Conservation (phyloP, 2,888 invertebrate species). For the Ditylenchus weischeri region DNA sequence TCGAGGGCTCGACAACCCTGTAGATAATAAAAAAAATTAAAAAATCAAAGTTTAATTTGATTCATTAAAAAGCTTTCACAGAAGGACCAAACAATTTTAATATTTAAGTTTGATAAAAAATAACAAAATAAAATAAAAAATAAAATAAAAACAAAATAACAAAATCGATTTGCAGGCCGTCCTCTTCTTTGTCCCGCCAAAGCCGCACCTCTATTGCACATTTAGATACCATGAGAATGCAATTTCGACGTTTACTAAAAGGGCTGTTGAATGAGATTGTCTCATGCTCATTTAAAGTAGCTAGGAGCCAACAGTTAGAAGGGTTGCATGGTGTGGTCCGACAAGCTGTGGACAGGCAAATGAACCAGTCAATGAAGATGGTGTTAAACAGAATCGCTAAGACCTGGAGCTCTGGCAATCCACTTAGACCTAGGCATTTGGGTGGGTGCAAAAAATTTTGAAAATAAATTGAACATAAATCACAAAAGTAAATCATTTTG, state of each 20-base stretch:
- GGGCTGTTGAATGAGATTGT: slow-evolving; percentile 7
- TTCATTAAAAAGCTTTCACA: too few relatives aligned
- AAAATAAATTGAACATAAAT: too few relatives aligned
- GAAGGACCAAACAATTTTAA: too few relatives aligned
- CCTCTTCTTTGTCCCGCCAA: slow-evolving; percentile 7
- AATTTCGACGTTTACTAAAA: background rate
- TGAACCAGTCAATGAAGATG: slow-evolving; percentile 14
- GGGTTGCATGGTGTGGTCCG: slow-evolving; percentile 6
- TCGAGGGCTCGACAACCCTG: too few relatives aligned
- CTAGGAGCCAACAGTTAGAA: background rate
- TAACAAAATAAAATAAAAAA: too few relatives aligned
- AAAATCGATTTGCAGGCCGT: background rate
- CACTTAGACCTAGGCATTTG: slow-evolving; percentile 14
- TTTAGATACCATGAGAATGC: slow-evolving; percentile 13
- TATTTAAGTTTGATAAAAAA: too few relatives aligned
- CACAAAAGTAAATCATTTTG: too few relatives aligned
- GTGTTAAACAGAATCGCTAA: background rate
- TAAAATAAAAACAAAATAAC: too few relatives aligned
- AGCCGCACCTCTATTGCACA: slow-evolving; percentile 12
- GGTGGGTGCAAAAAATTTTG: too few relatives aligned
- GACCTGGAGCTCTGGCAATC: background rate
- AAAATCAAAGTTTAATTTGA: too few relatives aligned
- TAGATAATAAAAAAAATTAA: too few relatives aligned
- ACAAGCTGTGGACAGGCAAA: slow-evolving; percentile 16
- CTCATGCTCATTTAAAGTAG: slow-evolving; percentile 4